phyloP scores from a whole-genome alignment of 2,113 vertebrate genomes.

The Danionella cerebrum region DNA sequence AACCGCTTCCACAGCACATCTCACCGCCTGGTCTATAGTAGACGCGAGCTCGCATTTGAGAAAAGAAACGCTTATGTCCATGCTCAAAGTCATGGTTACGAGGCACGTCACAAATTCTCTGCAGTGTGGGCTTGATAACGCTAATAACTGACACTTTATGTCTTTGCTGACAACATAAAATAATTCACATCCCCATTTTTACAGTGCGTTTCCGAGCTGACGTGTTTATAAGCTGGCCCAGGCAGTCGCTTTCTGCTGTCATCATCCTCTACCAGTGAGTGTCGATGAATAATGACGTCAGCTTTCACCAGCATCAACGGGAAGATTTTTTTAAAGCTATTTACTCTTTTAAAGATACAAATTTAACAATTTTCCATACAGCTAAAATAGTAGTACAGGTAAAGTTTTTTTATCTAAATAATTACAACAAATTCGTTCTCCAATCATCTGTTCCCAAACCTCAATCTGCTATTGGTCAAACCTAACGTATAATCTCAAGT shows the following conservation, averaged over 20 bases:
- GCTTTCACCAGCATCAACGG: too few relatives aligned
- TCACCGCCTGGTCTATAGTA: constrained; percentile 49
- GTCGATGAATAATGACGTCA: constrained; percentile 20
- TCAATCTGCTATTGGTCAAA: too few relatives aligned
- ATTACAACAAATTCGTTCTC: too few relatives aligned
- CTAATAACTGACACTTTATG: background rate
- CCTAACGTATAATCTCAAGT: too few relatives aligned
- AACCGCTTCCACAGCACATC: constrained; percentile 47
- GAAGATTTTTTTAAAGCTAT: too few relatives aligned
- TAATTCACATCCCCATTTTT: background rate
- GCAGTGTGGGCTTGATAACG: background rate
- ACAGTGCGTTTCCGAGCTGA: background rate
- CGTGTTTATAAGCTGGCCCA: background rate
- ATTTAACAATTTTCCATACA: too few relatives aligned
- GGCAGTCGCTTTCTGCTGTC: background rate
- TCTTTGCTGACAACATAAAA: background rate
- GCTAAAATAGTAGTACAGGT: too few relatives aligned
- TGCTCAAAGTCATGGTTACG: constrained; percentile 24
- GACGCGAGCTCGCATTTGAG: constrained; percentile 48
- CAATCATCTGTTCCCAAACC: too few relatives aligned
- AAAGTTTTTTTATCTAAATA: too few relatives aligned
- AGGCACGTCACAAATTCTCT: background rate
- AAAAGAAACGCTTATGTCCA: constrained; percentile 43
- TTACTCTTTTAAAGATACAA: too few relatives aligned
- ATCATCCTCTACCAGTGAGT: too few relatives aligned